These are phyloP conservation scores for Tragelaphus imberbis DNA, from an alignment of 2,113 vertebrate species.

Conservation along the genomic window DNA sequence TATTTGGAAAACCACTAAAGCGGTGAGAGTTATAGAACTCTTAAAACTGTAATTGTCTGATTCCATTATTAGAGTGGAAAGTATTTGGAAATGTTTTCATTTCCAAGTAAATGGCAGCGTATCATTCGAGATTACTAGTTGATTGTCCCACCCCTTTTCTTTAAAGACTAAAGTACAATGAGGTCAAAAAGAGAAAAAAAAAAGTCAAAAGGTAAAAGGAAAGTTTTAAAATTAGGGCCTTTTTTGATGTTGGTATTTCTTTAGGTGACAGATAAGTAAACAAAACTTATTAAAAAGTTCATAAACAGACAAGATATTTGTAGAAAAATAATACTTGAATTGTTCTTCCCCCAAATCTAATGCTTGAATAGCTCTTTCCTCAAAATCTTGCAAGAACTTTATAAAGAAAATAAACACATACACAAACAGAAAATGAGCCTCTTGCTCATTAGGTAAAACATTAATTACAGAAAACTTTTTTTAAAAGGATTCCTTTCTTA, in stretches of 20 bases:
- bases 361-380: background rate
- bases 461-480: background rate
- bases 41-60: conserved; percentile 72
- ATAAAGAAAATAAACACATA: background rate
- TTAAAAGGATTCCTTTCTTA: background rate
- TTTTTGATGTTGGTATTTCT: conserved; percentile 66
- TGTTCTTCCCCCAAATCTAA: background rate
- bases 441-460: background rate
- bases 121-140: conserved; percentile 34
- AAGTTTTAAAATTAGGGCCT: conserved; percentile 50
- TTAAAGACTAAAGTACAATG: background rate
- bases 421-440: background rate
- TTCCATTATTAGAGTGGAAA: conserved; percentile 53
- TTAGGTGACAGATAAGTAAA: conserved; percentile 26
- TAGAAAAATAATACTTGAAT: background rate
- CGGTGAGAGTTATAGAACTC: conserved; percentile 74
- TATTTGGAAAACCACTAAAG: conserved; percentile 75
- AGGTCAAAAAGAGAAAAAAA: background rate
- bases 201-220: background rate
- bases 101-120: conserved; percentile 77
- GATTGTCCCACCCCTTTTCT: background rate
- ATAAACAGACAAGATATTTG: background rate
- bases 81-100: conserved; percentile 59
- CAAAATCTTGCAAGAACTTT: background rate
- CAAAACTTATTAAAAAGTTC: background rate